phyloP scores from a whole-genome alignment of 2,888 invertebrate genomes.

The Acleris holmiana region DNA sequence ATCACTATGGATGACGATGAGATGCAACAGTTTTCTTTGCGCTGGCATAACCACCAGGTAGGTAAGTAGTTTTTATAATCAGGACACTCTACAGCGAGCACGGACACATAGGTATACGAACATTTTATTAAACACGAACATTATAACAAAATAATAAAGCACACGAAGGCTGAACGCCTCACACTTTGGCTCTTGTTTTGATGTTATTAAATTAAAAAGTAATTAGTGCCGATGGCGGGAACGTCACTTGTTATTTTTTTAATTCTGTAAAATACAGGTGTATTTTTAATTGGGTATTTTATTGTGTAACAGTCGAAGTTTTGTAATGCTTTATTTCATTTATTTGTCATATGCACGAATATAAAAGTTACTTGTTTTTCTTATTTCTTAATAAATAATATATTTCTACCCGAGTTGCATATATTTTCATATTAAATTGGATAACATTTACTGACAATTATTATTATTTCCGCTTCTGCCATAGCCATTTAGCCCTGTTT shows the following conservation, averaged over 20 bases:
- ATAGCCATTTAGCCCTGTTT: not conserved
- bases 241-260: not conserved
- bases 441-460: not conserved
- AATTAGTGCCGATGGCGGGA: not conserved
- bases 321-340: too few species aligned
- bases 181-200: slow-evolving; percentile 22
- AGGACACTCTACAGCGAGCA: slow-evolving; percentile 60
- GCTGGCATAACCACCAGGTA: slow-evolving; percentile 94
- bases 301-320: too few species aligned
- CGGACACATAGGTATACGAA: slow-evolving; percentile 53
- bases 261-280: too few species aligned
- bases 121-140: slow-evolving; percentile 33
- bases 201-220: slow-evolving; percentile 23
- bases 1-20: slow-evolving; percentile 84
- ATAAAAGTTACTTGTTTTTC: too few species aligned
- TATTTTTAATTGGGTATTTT: too few species aligned
- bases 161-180: slow-evolving; percentile 30
- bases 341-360: too few species aligned
- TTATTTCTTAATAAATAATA: too few species aligned
- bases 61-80: slow-evolving; percentile 75
- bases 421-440: too few species aligned
- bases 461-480: slow-evolving; percentile 1
- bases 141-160: slow-evolving; percentile 32
- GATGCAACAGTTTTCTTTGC: slow-evolving; percentile 91
- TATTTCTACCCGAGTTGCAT: too few species aligned